Conservation (phyloP, 2,797 vertebrate genomes). For the Tauraco hartlaubi region DNA sequence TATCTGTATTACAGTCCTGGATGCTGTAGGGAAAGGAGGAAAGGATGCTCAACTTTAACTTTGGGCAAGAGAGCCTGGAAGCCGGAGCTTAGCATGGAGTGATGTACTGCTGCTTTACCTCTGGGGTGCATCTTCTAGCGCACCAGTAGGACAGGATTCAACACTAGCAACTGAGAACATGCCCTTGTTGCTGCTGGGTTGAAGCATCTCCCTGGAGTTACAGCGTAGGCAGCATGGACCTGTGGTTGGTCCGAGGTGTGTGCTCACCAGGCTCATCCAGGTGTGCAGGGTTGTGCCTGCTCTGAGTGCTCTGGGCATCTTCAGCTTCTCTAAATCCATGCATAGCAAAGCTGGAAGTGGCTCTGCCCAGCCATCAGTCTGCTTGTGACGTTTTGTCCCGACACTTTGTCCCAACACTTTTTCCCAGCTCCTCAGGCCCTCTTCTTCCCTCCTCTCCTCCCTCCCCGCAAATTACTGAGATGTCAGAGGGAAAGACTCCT, state of each 20-base stretch:
- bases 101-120: neutral
- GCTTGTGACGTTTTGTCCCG: rapidly evolving
- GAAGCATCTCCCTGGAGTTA: neutral
- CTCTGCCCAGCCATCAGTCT: neutral
- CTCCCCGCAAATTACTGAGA: neutral
- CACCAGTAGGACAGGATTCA: rapidly evolving
- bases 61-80: neutral
- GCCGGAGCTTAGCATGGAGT: neutral
- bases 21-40: neutral
- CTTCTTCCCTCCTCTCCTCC: neutral
- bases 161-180: neutral
- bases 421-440: neutral
- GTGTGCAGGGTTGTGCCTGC: neutral
- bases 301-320: neutral
- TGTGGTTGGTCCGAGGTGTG: neutral
- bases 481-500: neutral
- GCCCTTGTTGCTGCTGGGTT: neutral
- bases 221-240: neutral
- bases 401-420: rapidly evolving
- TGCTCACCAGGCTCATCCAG: neutral
- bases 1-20: neutral
- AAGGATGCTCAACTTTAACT: neutral
- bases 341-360: neutral
- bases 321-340: neutral
- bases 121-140: rapidly evolving